Percentiles rank a stretch among this genome's conserved stretches.
These are phyloP conservation scores for Cyprinodon tularosa DNA, from an alignment of 2,113 vertebrate genomes.

Conservation along the genomic window DNA sequence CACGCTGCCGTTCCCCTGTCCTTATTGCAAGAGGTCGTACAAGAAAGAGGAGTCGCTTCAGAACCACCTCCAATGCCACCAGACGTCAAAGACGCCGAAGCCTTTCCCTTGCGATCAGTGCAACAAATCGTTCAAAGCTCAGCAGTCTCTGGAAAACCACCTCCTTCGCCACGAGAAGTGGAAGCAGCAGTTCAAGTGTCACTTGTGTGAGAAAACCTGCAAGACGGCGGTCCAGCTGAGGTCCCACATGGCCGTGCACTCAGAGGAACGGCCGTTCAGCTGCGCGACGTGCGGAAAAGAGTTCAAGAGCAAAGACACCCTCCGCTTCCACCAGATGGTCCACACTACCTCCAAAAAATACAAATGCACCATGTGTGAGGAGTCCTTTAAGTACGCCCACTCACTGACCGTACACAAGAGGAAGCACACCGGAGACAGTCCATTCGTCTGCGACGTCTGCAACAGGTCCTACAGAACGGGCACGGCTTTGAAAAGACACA, in stretches of 20 bases:
- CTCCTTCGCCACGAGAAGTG: slow-evolving; percentile 62
- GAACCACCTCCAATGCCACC: slow-evolving; percentile 67
- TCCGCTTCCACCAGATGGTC: slow-evolving; percentile 73
- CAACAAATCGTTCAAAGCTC: slow-evolving; percentile 55
- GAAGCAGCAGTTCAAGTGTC: slow-evolving; percentile 59
- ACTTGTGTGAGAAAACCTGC: slow-evolving; percentile 64
- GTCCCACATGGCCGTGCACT: slow-evolving; percentile 71
- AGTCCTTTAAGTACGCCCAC: slow-evolving; percentile 72
- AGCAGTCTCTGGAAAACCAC: slow-evolving; percentile 71
- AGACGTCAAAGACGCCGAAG: slow-evolving; percentile 52
- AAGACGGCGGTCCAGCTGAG: slow-evolving; percentile 59
- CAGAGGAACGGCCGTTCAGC: slow-evolving; percentile 69
- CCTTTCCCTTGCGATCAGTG: slow-evolving; percentile 69
- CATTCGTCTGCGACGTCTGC: slow-evolving; percentile 64
- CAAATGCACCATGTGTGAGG: slow-evolving; percentile 68
- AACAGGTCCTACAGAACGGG: slow-evolving; percentile 63
- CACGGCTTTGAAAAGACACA: slow-evolving; percentile 67
- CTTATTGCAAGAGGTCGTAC: slow-evolving; percentile 61
- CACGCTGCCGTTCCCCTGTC: slow-evolving; percentile 64
- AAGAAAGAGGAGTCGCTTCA: slow-evolving; percentile 62
- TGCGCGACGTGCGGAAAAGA: slow-evolving; percentile 69
- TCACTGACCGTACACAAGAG: slow-evolving; percentile 71
- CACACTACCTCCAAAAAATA: slow-evolving; percentile 68
- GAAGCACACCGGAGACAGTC: slow-evolving; percentile 70
- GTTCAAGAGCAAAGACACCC: slow-evolving; percentile 76